phyloP scores from a whole-genome alignment of 2,113 vertebrate genomes.

The Elachura formosa region DNA sequence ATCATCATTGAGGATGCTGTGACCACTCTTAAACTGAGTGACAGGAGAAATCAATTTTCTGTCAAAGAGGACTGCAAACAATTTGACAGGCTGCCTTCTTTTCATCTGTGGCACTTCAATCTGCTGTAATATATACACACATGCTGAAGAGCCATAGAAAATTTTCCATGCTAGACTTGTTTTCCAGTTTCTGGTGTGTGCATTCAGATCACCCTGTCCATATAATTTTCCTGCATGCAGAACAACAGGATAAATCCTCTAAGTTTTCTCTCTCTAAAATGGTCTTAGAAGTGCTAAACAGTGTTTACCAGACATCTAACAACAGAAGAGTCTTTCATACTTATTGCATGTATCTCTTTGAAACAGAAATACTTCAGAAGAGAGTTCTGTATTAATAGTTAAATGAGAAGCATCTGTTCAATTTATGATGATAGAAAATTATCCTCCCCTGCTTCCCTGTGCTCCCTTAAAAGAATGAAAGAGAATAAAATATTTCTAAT shows the following conservation, averaged over 20 bases:
- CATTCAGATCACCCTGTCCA: not conserved
- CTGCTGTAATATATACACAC: not conserved
- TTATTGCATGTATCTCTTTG: not conserved
- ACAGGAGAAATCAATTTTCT: constrained; percentile 8
- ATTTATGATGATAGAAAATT: not conserved
- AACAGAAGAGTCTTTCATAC: not conserved
- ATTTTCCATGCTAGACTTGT: not conserved
- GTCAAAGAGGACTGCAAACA: not conserved
- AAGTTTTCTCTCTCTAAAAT: not conserved
- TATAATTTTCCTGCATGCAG: not conserved
- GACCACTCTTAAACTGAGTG: not conserved
- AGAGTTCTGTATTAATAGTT: not conserved
- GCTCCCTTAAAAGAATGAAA: rapidly evolving
- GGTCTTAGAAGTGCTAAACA: not conserved
- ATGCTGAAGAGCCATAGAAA: not conserved
- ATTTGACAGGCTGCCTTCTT: not conserved
- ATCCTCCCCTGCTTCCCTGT: not conserved
- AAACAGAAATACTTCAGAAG: not conserved
- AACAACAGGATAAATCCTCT: not conserved
- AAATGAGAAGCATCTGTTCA: not conserved
- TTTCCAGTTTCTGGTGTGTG: not conserved
- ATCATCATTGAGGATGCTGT: not conserved
- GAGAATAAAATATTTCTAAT: not conserved
- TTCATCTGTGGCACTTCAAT: not conserved
- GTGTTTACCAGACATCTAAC: not conserved